Conservation (phyloP, 2,888 invertebrate species). For the Pandemis cinnamomeana region DNA sequence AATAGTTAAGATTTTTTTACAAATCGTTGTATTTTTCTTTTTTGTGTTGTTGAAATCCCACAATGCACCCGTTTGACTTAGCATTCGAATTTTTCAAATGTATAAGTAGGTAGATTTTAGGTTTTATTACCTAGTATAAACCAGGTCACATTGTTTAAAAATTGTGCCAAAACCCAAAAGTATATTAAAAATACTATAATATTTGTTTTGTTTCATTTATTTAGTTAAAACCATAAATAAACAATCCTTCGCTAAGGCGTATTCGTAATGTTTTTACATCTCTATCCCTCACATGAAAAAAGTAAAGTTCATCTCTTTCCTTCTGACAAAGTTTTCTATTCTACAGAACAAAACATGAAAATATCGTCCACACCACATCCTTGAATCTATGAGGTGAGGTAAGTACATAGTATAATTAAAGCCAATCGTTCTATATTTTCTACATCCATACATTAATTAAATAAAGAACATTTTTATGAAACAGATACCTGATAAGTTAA, state of each 20-base stretch:
- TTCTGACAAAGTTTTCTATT: too few species aligned
- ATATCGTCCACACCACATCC: too few species aligned
- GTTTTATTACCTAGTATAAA: constrained; percentile 80
- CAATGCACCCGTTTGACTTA: constrained; percentile 52
- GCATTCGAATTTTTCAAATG: constrained; percentile 69
- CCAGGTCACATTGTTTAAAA: constrained; percentile 83
- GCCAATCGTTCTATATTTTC: too few species aligned
- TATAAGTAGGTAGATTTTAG: constrained; percentile 78
- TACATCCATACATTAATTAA: too few species aligned
- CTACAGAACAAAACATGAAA: too few species aligned
- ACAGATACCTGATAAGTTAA: background rate
- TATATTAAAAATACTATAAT: constrained; percentile 79
- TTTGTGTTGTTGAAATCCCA: constrained; percentile 51
- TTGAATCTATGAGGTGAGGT: too few species aligned
- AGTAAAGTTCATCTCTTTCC: background rate
- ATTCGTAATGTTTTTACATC: too few species aligned
- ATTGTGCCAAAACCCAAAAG: constrained; percentile 84
- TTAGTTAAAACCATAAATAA: background rate
- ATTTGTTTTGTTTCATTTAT: constrained; percentile 61
- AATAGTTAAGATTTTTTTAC: constrained; percentile 52
- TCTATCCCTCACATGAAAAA: background rate
- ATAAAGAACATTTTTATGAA: too few species aligned
- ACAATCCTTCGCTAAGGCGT: background rate
- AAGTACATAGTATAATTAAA: too few species aligned
- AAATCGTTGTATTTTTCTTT: constrained; percentile 51